These are phyloP conservation scores for Diaprepes abbreviatus DNA, from an alignment of 2,888 invertebrate genomes.

Conservation along the genomic window DNA sequence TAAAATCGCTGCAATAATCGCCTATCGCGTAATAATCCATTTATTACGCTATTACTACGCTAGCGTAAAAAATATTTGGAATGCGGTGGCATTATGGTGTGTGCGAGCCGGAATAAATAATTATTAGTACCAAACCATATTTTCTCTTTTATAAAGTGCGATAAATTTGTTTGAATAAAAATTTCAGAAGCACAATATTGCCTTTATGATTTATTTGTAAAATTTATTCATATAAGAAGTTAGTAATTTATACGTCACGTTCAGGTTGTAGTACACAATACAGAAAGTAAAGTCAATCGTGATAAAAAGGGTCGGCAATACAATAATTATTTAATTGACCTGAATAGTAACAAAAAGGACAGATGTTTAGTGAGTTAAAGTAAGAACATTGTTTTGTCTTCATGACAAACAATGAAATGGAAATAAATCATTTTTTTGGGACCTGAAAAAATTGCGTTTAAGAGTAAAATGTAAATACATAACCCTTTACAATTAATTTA, in stretches of 20 bases:
- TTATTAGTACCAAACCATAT: slow-evolving; percentile 30
- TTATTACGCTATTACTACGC: slow-evolving; percentile 35
- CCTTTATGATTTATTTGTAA: slow-evolving; percentile 38
- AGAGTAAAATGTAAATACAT: too few species aligned
- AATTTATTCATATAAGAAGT: slow-evolving; percentile 29
- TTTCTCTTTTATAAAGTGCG: slow-evolving; percentile 33
- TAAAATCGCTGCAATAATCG: background rate
- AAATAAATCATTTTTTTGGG: too few species aligned
- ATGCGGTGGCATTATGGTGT: slow-evolving; percentile 40
- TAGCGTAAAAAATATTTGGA: slow-evolving; percentile 35
- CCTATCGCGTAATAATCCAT: slow-evolving; percentile 16
- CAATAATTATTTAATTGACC: too few species aligned
- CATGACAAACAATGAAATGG: too few species aligned
- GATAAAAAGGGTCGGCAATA: too few species aligned
- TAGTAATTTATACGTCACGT: slow-evolving; percentile 33
- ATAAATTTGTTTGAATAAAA: slow-evolving; percentile 45
- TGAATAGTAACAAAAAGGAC: too few species aligned
- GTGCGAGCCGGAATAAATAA: slow-evolving; percentile 37
- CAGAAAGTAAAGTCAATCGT: background rate
- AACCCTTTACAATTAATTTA: too few species aligned
- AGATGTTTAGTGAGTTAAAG: too few species aligned
- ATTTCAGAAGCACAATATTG: slow-evolving; percentile 28
- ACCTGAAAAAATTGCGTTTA: too few species aligned
- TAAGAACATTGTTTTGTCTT: too few species aligned
- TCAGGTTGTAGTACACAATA: background rate